A percentile compares a stretch with the other conserved stretches of the same genome.
Conservation (phyloP, 2,113 vertebrate species). For the Thomomys bottae region DNA sequence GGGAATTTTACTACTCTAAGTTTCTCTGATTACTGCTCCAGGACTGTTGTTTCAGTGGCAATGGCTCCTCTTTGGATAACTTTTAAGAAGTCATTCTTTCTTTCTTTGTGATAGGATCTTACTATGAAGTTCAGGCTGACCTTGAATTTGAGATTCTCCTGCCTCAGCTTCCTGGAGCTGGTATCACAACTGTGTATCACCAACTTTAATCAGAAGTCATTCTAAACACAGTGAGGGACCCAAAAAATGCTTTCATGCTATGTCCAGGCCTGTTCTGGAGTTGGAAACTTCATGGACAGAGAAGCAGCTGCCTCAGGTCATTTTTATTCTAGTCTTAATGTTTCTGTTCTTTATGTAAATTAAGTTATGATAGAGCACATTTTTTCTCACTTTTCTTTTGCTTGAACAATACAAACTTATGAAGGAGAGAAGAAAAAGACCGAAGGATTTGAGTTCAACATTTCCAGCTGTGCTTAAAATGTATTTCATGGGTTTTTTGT, state of each 20-base stretch:
- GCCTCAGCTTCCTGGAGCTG: neutral
- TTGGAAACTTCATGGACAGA: neutral
- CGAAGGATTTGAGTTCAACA: neutral
- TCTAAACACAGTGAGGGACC: neutral
- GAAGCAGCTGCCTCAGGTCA: neutral
- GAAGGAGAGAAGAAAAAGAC: neutral
- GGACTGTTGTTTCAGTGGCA: slow-evolving; percentile 41
- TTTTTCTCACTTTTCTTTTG: slow-evolving; percentile 1
- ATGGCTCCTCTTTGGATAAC: slow-evolving; percentile 53
- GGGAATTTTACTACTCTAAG: slow-evolving; percentile 41
- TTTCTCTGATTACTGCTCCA: slow-evolving; percentile 37
- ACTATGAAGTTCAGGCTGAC: neutral
- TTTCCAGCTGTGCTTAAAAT: slow-evolving; percentile 18
- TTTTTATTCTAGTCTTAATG: neutral
- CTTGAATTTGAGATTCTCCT: neutral
- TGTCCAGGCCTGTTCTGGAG: neutral
- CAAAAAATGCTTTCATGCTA: neutral
- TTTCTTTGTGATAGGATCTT: neutral
- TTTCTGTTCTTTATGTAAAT: neutral
- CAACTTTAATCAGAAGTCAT: neutral
- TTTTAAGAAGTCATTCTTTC: neutral
- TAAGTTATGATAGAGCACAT: neutral
- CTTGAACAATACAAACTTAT: neutral
- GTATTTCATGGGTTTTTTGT: no score
- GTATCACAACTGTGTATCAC: neutral